These are phyloP conservation scores for Scomber japonicus DNA, from an alignment of 2,113 vertebrate genomes.

Conservation along the genomic window DNA sequence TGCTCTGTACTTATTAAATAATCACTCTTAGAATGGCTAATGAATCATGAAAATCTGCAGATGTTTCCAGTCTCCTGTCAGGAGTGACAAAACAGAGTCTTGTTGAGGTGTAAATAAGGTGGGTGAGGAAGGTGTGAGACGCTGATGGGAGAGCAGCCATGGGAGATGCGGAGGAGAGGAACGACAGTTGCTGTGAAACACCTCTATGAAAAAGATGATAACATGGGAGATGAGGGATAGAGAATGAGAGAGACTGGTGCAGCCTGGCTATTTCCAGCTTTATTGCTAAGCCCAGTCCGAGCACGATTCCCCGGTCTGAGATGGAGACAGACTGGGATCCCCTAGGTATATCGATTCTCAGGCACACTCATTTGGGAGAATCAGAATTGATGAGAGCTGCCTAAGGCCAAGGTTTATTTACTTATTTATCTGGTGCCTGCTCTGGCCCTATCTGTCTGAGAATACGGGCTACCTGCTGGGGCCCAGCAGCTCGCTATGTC, in stretches of 20 bases:
- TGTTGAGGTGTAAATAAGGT: constrained; percentile 42
- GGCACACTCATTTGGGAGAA: constrained; percentile 70
- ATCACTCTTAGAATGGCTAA: constrained; percentile 64
- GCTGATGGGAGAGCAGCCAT: background rate
- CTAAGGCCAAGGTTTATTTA: constrained; percentile 62
- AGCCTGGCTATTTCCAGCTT: constrained; percentile 43
- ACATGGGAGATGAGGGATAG: constrained; percentile 6
- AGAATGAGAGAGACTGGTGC: background rate
- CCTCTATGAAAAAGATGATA: constrained; percentile 23
- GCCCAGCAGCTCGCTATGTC: constrained; percentile 21
- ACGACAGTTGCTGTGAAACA: constrained; percentile 5
- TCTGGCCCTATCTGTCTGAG: constrained; percentile 49
- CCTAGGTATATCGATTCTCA: constrained; percentile 71
- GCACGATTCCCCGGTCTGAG: constrained; percentile 44
- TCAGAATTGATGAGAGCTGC: constrained; percentile 70
- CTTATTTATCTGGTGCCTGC: constrained; percentile 64
- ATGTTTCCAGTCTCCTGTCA: constrained; percentile 49
- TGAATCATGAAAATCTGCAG: constrained; percentile 64
- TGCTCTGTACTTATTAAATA: constrained; percentile 51
- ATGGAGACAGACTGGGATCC: constrained; percentile 59
- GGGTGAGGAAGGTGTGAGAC: constrained; percentile 37
- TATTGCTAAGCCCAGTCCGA: constrained; percentile 23
- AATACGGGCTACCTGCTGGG: constrained; percentile 37
- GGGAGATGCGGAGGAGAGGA: constrained; percentile 9
- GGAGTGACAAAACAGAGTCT: background rate